Percentiles rank a stretch among this genome's conserved stretches.
These are phyloP conservation scores for Albula goreensis DNA, from an alignment of 2,113 vertebrate species.

Conservation along the genomic window DNA sequence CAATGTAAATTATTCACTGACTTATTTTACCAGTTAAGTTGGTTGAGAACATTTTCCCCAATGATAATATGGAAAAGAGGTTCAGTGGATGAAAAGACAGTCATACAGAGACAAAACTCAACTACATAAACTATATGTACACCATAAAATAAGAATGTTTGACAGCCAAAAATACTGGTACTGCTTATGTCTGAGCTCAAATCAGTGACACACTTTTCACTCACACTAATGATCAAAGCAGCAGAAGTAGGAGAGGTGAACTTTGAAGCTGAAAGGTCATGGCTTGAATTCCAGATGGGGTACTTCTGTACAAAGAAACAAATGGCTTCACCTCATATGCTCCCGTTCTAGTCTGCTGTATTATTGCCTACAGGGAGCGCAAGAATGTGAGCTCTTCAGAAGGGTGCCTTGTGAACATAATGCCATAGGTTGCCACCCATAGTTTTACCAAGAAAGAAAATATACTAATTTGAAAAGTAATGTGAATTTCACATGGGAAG, in stretches of 20 bases:
- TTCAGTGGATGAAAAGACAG: background rate
- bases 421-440: background rate
- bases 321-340: background rate
- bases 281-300: background rate
- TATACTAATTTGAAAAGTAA: background rate
- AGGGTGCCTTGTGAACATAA: background rate
- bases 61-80: background rate
- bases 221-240: background rate
- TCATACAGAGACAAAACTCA: background rate
- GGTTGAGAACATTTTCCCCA: background rate
- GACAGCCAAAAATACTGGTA: background rate
- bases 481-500: background rate
- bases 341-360: background rate
- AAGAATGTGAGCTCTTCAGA: background rate
- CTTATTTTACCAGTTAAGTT: background rate
- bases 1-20: background rate
- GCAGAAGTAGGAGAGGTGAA: background rate
- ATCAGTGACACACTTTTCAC: background rate
- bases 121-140: background rate
- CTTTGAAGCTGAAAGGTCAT: background rate
- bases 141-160: background rate
- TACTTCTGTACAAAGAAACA: background rate
- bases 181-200: background rate
- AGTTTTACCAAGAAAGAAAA: background rate
- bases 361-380: background rate